A percentile compares a stretch with the other conserved stretches of the same genome.
Conservation (phyloP, 2,797 vertebrate genomes). For the Argyrosomus regius region DNA sequence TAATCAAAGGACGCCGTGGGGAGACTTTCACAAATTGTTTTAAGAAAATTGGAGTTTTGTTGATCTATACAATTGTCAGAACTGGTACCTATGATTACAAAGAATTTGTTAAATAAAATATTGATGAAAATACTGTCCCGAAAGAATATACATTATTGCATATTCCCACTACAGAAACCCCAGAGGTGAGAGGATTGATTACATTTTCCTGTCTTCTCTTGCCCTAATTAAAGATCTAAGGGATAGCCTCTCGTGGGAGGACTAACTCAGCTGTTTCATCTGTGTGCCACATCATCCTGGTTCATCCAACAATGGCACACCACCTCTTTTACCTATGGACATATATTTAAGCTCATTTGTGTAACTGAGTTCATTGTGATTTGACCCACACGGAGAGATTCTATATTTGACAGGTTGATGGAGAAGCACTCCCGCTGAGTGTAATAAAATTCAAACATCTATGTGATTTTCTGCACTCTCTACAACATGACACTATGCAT, state of each 20-base stretch:
- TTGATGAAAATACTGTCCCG: conserved; percentile 61
- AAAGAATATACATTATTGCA: conserved; percentile 73
- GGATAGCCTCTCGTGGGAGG: conserved; percentile 66
- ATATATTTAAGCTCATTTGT: conserved; percentile 14
- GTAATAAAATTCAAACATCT: conserved; percentile 30
- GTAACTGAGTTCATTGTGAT: conserved; percentile 5
- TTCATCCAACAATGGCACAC: conserved; percentile 23
- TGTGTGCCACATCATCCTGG: conserved; percentile 43
- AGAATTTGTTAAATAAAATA: conserved; percentile 64
- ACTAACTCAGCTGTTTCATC: conserved; percentile 68
- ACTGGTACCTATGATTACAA: conserved; percentile 18
- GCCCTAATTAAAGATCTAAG: conserved; percentile 82
- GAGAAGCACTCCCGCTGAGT: conserved; percentile 1
- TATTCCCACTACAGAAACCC: conserved; percentile 68
- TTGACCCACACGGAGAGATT: conserved; percentile 21
- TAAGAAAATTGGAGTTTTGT: background rate
- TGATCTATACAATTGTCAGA: background rate
- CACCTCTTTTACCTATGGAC: conserved; percentile 43
- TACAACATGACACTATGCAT: conserved; percentile 34
- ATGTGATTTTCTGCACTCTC: conserved; percentile 23
- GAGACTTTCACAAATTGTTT: background rate
- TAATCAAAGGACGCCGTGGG: rapidly evolving
- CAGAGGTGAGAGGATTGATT: conserved; percentile 80
- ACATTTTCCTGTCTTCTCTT: conserved; percentile 75
- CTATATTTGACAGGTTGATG: conserved; percentile 30